Evolutionary conservation across 1,140 invertebrate species (phyloP), one percentile per base, ranked within the genome.

Genomic region (Pinna nobilis): DNA sequence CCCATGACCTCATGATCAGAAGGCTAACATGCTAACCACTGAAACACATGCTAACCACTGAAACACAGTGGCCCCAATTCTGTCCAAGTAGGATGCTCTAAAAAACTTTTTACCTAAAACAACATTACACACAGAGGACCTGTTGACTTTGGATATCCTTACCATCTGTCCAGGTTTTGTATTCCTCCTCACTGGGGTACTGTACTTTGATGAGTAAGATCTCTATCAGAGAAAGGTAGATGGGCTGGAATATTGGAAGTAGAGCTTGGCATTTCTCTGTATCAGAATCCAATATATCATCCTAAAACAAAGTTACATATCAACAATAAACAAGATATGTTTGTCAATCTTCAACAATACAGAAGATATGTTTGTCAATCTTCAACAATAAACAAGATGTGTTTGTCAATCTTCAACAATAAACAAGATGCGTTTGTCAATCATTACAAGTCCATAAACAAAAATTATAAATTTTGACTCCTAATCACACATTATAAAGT

Each of bases 161-260:
- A 89, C 89, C 89, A 76, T 82, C 73, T 66, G 84, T 81, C 89
- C 89, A 90, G 1, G 85, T 76, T 6, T 78, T 74, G 78, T 89
- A 90, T 25, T 88, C 83, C 23, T 82, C 74, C 47, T 90, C 87
- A 0, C 91, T 89, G 1, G 90, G 90, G 72, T 92, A 91, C 79
- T 93, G 91, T 0, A 93, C 91, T 89, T 95, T 95, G 18, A 89
- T 83, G 1, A 95, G 74, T 23, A 95, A 85, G 15, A 93, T 90
- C 70, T 93, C 90, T 3, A 92, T 91, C 23, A 95, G 82, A 39
- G 91, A 87, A n/a, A 91, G 87, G 81, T 94, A 95, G 64, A 94
- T 90, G 0, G 93, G 93, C 71, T 91, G 91, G 18, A 94, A 89
- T 2, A 91, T 86, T 1, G 88, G 59, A 4, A 91, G 67, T 6